Evolutionary conservation across 2,888 invertebrate genomes (phyloP).

Genomic region (Nemotelus pantherinus): DNA sequence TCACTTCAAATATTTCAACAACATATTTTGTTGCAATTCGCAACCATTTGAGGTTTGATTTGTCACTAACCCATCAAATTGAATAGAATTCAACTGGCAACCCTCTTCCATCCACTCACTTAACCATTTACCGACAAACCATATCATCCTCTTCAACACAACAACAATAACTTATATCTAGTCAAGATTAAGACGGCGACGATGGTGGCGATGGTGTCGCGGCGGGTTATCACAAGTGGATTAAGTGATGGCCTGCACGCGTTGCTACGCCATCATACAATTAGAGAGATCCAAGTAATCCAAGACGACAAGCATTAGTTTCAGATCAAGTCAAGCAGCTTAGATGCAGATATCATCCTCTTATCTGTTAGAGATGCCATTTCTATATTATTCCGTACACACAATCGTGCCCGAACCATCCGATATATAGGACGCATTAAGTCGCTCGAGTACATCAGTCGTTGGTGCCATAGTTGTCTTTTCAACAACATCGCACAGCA

Average conservation of each 20-base stretch:
- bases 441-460: too few relatives aligned
- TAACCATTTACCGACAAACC: too few relatives aligned
- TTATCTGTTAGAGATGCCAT: neutral
- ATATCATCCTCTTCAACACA: neutral
- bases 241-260: conserved; percentile 45
- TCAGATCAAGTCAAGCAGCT: conserved; percentile 17
- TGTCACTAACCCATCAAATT: too few relatives aligned
- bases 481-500: neutral
- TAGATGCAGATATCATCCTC: conserved; percentile 3
- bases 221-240: conserved; percentile 42
- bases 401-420: conserved; percentile 12
- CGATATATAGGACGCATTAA: too few relatives aligned
- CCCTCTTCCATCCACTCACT: too few relatives aligned
- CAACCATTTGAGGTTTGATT: too few relatives aligned
- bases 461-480: neutral
- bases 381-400: neutral
- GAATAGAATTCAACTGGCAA: too few relatives aligned
- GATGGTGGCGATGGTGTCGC: conserved; percentile 31
- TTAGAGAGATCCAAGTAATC: conserved; percentile 4
- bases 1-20: too few relatives aligned
- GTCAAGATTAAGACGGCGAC: conserved; percentile 26
- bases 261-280: conserved; percentile 30
- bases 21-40: too few relatives aligned
- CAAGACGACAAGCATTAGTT: conserved; percentile 9
- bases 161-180: neutral